phyloP scores from a whole-genome alignment of 2,888 invertebrate genomes.

The Perizoma affinitatum region DNA sequence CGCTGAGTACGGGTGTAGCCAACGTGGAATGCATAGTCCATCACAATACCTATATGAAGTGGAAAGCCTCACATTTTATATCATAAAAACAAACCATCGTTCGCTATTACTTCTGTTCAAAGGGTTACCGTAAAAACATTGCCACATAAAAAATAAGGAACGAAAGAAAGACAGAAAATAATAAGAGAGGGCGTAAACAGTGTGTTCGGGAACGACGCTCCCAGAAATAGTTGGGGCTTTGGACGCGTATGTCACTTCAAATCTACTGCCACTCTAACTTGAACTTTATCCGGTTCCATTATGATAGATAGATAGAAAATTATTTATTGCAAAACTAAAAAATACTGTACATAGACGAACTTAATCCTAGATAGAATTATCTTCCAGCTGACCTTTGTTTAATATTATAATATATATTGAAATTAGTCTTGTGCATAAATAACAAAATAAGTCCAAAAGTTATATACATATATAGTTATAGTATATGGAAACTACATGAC shows the following conservation, averaged over 20 bases:
- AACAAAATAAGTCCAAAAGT: no score
- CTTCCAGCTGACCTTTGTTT: no score
- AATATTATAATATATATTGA: no score
- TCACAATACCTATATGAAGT: no score
- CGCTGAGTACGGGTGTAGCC: no score
- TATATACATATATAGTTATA: no score
- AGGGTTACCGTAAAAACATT: constrained; percentile 29
- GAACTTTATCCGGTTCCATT: neutral
- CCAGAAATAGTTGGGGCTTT: constrained; percentile 43
- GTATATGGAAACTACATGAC: no score
- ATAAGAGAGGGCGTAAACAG: constrained; percentile 42
- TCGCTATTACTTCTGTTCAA: constrained; percentile 18
- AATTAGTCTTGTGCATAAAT: no score
- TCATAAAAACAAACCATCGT: constrained; percentile 22
- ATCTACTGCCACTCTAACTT: constrained; percentile 5
- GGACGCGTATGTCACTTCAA: constrained; percentile 13
- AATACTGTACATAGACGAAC: no score
- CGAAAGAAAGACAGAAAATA: constrained; percentile 44
- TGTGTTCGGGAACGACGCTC: constrained; percentile 33
- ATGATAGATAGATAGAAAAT: neutral
- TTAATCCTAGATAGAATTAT: no score
- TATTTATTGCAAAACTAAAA: no score
- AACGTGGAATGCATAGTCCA: no score
- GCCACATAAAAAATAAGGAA: constrained; percentile 28
- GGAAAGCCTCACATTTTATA: constrained; percentile 1